A percentile compares a stretch with the other conserved stretches of the same genome.
These are phyloP conservation scores for Thyatira batis DNA, from an alignment of 2,888 invertebrate genomes.

Conservation along the genomic window DNA sequence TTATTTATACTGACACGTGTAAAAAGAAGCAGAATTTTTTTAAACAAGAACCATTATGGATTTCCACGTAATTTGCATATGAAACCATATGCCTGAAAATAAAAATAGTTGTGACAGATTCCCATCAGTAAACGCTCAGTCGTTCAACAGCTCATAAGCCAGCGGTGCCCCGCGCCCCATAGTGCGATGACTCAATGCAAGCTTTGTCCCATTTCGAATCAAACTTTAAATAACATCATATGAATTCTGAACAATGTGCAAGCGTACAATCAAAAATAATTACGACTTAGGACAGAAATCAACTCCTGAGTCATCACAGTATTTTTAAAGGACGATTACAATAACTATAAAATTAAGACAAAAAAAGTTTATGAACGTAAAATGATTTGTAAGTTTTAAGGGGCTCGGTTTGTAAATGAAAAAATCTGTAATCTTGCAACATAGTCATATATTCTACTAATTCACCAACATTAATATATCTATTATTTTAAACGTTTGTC, in stretches of 20 bases:
- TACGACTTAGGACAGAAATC: slow-evolving; percentile 45
- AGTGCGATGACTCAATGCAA: slow-evolving; percentile 83
- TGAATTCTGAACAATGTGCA: slow-evolving; percentile 27
- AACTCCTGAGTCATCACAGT: slow-evolving; percentile 81
- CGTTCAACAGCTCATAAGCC: neutral
- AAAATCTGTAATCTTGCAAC: slow-evolving; percentile 73
- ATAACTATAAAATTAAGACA: slow-evolving; percentile 48
- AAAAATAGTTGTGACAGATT: no score
- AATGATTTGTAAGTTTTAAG: slow-evolving; percentile 41
- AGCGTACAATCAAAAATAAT: slow-evolving; percentile 37
- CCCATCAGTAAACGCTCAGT: slow-evolving; percentile 5
- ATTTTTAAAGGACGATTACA: slow-evolving; percentile 56
- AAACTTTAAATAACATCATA: slow-evolving; percentile 25
- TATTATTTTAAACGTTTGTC: slow-evolving; percentile 40
- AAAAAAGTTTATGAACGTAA: slow-evolving; percentile 49
- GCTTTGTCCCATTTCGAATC: slow-evolving; percentile 71
- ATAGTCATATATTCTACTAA: slow-evolving; percentile 78
- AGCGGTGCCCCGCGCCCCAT: slow-evolving; percentile 63
- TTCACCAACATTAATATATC: slow-evolving; percentile 66
- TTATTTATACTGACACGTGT: no score
- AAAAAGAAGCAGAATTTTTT: no score
- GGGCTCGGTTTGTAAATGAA: slow-evolving; percentile 68
- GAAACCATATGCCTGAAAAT: no score
- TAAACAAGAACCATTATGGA: no score
- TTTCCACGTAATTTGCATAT: no score